Evolutionary conservation across 2,113 vertebrate species (phyloP), one percentile per base, ranked within the genome.

Genomic region (Lepus americanus): DNA sequence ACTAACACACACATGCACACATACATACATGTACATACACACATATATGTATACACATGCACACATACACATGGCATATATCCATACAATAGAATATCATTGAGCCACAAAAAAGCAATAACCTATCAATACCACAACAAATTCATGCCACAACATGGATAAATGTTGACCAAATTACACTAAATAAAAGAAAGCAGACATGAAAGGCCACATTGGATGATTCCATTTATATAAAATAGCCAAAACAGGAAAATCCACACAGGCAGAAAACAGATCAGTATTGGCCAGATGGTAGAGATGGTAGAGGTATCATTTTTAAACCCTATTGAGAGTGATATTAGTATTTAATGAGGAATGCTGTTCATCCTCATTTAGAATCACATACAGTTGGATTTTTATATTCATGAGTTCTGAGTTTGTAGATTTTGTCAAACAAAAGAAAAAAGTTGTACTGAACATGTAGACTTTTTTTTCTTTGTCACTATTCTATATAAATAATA

Each of bases 301-400:
- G 44, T 44, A 6, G 44, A 6, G 44, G 44, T 44, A 44, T 44
- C 39, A 39, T 39, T 39, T 44, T 44, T 22, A 93, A 80, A 81
- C 80, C 31, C 53, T 33, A 77, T 76, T 84, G 79, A 66, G 49
- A 44, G 9, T 17, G 4, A 81, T 51, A 27, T 25, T 84, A 74
- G 25, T 88, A 39, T 93, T 92, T 87, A 72, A 94, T 61, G 89
- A 82, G 63, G 31, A 86, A 91, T 76, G 9, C 29, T 59, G 9
- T 2, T 72, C 55, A 23, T 80, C 93, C 53, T 93, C n/a, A 55
- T 72, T 69, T 96, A 63, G 84, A 78, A 74, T 29, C 51, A 63
- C 67, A 67, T 77, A 22, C 3, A 14, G 31, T 64, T 74, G 29
- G 20, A 10, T 63, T 12, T 31, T 49, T 5, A n/a, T 81, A 33